Conservation (phyloP, 2,797 vertebrate species). For the Microctenopoma lineatum region DNA sequence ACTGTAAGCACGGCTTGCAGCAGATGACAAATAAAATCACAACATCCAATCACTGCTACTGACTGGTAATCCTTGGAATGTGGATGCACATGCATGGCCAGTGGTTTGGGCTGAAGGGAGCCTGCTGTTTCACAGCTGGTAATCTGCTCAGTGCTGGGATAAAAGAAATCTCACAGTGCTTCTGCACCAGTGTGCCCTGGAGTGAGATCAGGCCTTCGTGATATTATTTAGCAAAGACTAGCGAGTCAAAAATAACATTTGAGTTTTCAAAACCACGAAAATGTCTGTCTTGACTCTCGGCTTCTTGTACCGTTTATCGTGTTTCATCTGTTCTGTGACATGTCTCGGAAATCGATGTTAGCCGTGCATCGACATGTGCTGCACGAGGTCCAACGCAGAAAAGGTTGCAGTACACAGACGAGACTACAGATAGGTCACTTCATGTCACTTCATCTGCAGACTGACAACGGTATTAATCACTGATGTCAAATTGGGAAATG, state of each 20-base stretch:
- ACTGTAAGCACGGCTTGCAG: slow-evolving; percentile 24
- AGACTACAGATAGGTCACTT: slow-evolving; percentile 33
- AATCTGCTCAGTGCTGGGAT: slow-evolving; percentile 60
- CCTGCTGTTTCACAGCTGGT: slow-evolving; percentile 57
- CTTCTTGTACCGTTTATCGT: slow-evolving; percentile 13
- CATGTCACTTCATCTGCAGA: slow-evolving; percentile 41
- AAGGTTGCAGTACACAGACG: slow-evolving; percentile 34
- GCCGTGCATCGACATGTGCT: neutral
- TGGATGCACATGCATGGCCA: slow-evolving; percentile 37
- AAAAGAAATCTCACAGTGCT: slow-evolving; percentile 49
- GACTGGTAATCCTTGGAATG: slow-evolving; percentile 50
- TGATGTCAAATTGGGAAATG: slow-evolving; percentile 45
- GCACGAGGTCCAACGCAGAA: neutral
- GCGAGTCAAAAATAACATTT: slow-evolving; percentile 22
- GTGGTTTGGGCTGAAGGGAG: slow-evolving; percentile 49
- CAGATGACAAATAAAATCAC: slow-evolving; percentile 41
- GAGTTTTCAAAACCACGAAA: neutral
- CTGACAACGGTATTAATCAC: slow-evolving; percentile 52
- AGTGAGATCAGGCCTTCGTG: slow-evolving; percentile 41
- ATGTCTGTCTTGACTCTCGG: neutral
- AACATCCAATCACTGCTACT: slow-evolving; percentile 42
- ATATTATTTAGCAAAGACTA: slow-evolving; percentile 23
- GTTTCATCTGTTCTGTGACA: slow-evolving; percentile 9
- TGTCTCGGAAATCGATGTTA: slow-evolving; percentile 18
- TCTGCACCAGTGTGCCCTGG: slow-evolving; percentile 27